Base-by-base conservation (phyloP, 1,140 invertebrate species). In the Asobara japonica region DNA sequence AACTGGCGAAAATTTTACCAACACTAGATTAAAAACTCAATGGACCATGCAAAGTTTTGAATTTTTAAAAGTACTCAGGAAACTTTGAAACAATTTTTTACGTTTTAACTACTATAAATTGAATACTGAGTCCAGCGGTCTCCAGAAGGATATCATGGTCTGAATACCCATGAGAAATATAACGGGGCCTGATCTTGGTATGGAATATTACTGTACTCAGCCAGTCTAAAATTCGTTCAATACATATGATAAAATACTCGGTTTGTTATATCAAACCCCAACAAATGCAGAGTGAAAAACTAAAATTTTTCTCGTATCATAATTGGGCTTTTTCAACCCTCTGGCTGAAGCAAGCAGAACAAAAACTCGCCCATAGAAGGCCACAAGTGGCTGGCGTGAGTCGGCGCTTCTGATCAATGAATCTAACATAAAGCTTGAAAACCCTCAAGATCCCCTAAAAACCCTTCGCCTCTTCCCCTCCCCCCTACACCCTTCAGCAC, bases 331-430 rank as follows among this genome's bases (percentile, higher is more conserved):
- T 45, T 45, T 18, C 41, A 45, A 45, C 16, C 33, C 11, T 65
- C 5, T 10, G 16, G 13, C 22, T 18, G n/a, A 69, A 29, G 33
- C 29, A 6, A 73, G 41, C 18, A 60, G 65, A 64, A 48, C 2
- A 73, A 25, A 33, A 66, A 56, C 7, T 36, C 48, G 69, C 77
- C 80, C 77, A 76, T 73, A 77, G 76, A 80, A 74, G 80, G 81
- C 81, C 76, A 83, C 82, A 83, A 81, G 81, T 82, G 83, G 80
- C 82, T 73, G 77, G 81, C 79, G 71, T 76, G 73, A 77, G 69
- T 51, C 71, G 60, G n/a, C 60, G n/a, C 66, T 68, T 56, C 71
- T 70, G 72, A 62, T 71, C 77, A 69, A 69, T 69, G 75, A 77
- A 76, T 66, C 13, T 25, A 22, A 22, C 20, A 25, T 25, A 56